Conservation (phyloP, 2,797 vertebrate species). For the Protonibea diacanthus region DNA sequence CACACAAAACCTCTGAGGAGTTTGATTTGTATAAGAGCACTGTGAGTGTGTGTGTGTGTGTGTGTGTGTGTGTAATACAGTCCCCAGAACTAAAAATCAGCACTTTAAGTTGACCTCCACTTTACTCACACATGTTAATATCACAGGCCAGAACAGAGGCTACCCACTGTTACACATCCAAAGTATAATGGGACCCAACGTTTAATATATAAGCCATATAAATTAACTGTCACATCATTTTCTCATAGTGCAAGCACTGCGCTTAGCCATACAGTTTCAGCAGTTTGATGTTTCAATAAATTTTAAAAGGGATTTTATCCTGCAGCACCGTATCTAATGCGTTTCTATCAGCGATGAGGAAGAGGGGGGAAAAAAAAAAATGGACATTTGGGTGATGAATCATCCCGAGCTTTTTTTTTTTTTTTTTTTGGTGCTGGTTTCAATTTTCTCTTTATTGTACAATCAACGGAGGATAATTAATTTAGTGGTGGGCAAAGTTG, state of each 20-base stretch:
- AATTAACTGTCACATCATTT: conserved; percentile 42
- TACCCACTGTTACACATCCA: not conserved
- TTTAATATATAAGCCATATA: conserved; percentile 40
- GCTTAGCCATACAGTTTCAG: conserved; percentile 34
- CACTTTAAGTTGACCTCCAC: conserved; percentile 13
- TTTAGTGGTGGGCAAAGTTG: conserved; percentile 61
- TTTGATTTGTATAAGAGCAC: not conserved
- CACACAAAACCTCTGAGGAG: not conserved
- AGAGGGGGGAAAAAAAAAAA: conserved; percentile 7
- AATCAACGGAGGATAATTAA: conserved; percentile 72
- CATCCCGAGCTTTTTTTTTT: conserved; percentile 31
- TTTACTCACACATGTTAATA: not conserved
- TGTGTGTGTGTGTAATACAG: not conserved
- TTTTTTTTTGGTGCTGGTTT: conserved; percentile 38
- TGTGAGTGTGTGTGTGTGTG: not conserved
- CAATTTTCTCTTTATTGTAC: conserved; percentile 68
- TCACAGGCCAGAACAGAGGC: conserved; percentile 6
- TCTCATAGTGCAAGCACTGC: conserved; percentile 12
- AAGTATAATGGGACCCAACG: not conserved
- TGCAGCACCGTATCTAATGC: conserved; percentile 41
- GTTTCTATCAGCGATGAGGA: conserved; percentile 10
- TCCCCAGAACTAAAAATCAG: not conserved
- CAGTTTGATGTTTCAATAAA: conserved; percentile 53
- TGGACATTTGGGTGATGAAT: conserved; percentile 62
- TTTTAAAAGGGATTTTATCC: conserved; percentile 40